Conservation (phyloP, 2,888 invertebrate genomes). For the Agapostemon virescens region DNA sequence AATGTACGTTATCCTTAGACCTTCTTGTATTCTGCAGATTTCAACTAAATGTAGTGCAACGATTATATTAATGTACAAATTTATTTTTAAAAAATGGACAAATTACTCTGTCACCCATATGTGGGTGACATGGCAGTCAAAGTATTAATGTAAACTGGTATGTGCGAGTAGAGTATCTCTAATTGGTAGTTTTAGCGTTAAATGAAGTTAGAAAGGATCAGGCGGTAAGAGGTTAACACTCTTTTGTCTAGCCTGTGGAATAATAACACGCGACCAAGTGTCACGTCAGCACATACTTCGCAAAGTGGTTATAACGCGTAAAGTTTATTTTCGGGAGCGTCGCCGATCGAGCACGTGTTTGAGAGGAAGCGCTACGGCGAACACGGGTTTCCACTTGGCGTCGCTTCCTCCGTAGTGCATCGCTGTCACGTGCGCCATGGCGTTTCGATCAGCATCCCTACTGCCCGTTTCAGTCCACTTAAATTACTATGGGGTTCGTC, state of each 20-base stretch:
- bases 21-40: too few species aligned
- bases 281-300: conserved; percentile 60
- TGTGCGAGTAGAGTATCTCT: too few species aligned
- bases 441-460: conserved; percentile 31
- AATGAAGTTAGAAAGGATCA: not conserved
- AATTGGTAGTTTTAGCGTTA: not conserved
- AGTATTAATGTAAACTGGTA: too few species aligned
- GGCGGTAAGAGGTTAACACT: conserved; percentile 8
- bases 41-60: too few species aligned
- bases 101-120: too few species aligned
- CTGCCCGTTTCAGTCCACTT: conserved; percentile 35
- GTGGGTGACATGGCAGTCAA: too few species aligned
- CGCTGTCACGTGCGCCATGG: conserved; percentile 67
- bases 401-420: conserved; percentile 60
- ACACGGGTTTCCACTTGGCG: conserved; percentile 77
- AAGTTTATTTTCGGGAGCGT: conserved; percentile 71
- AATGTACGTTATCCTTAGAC: too few species aligned
- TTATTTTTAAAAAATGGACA: too few species aligned
- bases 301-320: conserved; percentile 71
- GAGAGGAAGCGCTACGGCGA: conserved; percentile 60
- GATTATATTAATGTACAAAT: too few species aligned
- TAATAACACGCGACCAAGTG: conserved; percentile 40
- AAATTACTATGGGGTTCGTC: conserved; percentile 21
- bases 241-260: conserved; percentile 7
- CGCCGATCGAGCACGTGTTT: conserved; percentile 64